Conservation (phyloP, 2,888 invertebrate species). For the Iselma pallidipennis region DNA sequence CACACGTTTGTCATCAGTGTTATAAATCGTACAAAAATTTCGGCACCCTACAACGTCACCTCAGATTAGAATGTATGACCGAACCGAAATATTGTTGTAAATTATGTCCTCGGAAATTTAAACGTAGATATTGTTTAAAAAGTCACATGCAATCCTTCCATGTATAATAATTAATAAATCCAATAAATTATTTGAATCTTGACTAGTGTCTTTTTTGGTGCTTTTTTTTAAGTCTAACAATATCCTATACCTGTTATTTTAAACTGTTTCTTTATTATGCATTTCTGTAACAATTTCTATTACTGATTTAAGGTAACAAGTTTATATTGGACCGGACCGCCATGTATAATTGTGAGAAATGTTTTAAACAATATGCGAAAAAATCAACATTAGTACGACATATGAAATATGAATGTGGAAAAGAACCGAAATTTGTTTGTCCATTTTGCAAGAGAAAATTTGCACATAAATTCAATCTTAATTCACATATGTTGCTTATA, state of each 20-base stretch:
- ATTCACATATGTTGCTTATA: slow-evolving; percentile 60
- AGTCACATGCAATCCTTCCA: slow-evolving; percentile 54
- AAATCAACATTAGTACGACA: slow-evolving; percentile 20
- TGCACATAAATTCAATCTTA: slow-evolving; percentile 65
- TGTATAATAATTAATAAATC: background rate
- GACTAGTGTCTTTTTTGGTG: background rate
- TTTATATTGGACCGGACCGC: background rate
- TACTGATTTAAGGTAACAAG: background rate
- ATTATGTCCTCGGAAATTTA: slow-evolving; percentile 50
- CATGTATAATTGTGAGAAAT: background rate
- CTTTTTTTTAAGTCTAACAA: background rate
- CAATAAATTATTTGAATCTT: background rate
- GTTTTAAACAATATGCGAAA: slow-evolving; percentile 2
- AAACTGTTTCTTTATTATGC: background rate
- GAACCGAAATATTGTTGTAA: slow-evolving; percentile 50
- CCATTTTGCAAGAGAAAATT: slow-evolving; percentile 8
- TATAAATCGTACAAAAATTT: slow-evolving; percentile 42
- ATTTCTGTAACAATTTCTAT: background rate
- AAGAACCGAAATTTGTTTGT: slow-evolving; percentile 7
- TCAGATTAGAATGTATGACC: slow-evolving; percentile 47
- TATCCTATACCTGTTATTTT: too few species aligned
- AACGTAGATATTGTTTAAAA: slow-evolving; percentile 59
- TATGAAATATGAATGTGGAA: slow-evolving; percentile 56
- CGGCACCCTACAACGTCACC: slow-evolving; percentile 43
- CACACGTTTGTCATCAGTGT: slow-evolving; percentile 54